Evolutionary conservation across 2,797 vertebrate species (phyloP).

Genomic region (Propithecus perrieri): DNA sequence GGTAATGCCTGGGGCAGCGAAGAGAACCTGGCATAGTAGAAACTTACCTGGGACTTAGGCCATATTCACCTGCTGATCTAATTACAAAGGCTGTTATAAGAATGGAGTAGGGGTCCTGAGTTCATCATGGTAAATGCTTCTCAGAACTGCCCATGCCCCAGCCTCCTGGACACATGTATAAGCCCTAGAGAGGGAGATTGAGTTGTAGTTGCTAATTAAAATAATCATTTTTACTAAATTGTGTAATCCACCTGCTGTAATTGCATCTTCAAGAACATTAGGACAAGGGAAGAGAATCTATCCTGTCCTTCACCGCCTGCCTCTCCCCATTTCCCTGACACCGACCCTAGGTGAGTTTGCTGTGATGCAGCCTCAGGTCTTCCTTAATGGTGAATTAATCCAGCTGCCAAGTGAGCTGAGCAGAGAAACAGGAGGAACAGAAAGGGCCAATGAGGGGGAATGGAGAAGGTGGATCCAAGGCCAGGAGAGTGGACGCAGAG

Average conservation of each 20-base stretch:
- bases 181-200: not conserved
- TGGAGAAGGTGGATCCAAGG: not conserved
- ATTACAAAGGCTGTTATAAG: not conserved
- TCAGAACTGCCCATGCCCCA: not conserved
- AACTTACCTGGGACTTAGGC: not conserved
- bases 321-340: not conserved
- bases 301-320: not conserved
- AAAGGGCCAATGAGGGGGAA: not conserved
- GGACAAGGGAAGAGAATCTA: not conserved
- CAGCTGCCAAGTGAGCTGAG: not conserved
- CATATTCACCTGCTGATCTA: not conserved
- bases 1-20: not conserved
- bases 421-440: not conserved
- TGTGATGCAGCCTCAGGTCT: not conserved
- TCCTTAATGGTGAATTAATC: not conserved
- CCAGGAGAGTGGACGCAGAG: not conserved
- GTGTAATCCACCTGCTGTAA: not conserved
- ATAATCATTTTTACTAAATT: constrained; percentile 14
- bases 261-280: not conserved
- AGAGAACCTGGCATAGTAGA: not conserved
- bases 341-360: not conserved
- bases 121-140: not conserved
- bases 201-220: not conserved
- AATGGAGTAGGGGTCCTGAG: not conserved
- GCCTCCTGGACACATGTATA: not conserved